A percentile compares a stretch with the other conserved stretches of the same genome.
phyloP scores from a whole-genome alignment of 2,113 vertebrate genomes.

The Onychostruthus taczanowskii region DNA sequence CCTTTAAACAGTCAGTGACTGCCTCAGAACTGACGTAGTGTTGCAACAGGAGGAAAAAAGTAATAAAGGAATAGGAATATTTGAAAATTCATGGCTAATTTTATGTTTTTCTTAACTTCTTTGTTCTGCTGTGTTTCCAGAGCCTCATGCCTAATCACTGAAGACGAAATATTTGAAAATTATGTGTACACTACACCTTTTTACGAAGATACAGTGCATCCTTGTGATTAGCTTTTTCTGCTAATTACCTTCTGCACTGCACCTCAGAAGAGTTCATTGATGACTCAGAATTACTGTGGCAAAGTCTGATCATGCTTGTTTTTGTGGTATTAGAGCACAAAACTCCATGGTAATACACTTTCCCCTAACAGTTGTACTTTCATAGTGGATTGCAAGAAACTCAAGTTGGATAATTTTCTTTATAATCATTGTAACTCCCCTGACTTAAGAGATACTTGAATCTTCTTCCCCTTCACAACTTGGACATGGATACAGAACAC shows the following conservation, averaged over 20 bases:
- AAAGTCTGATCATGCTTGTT: background rate
- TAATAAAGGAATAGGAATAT: background rate
- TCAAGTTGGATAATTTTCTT: background rate
- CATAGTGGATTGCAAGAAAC: background rate
- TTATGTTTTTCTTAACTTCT: background rate
- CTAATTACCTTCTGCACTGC: background rate
- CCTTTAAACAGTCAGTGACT: background rate
- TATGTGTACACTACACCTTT: background rate
- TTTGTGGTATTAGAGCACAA: background rate
- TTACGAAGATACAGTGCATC: background rate
- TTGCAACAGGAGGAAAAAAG: background rate
- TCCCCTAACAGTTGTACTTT: background rate
- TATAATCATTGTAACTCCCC: background rate
- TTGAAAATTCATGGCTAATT: background rate
- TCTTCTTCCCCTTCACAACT: background rate
- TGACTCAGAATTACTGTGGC: background rate
- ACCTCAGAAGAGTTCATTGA: background rate
- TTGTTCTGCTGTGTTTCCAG: background rate
- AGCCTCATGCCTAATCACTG: background rate
- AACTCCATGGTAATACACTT: background rate
- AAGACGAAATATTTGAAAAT: background rate
- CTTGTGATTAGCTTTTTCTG: background rate
- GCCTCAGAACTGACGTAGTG: background rate
- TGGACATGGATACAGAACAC: background rate
- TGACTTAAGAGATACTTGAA: background rate